Evolutionary conservation across 1,140 invertebrate genomes (phyloP), one percentile per base, ranked within the genome.

Genomic region (Octopus bimaculoides): DNA sequence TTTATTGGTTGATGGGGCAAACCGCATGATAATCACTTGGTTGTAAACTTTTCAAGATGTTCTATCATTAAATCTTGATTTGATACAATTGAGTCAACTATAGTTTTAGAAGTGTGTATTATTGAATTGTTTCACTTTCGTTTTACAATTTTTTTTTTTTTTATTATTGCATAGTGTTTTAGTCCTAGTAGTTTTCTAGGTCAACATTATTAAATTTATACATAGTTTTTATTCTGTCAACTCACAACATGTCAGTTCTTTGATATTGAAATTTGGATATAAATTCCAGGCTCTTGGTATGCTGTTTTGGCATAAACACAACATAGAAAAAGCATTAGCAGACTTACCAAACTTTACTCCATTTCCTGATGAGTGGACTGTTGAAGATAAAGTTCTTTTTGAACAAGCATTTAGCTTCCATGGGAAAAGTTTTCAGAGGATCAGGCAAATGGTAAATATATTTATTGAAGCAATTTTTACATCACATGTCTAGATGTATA

Each of bases 341-440:
- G 97, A 99, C 89, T 92, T 99, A 81, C 95, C 96, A 14, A 99
- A 99, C 91, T 99, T 98, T 87, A 98, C 96, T 79, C 97, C 97
- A 4, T 97, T 97, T 87, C 97, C 97, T 52, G 97, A 99, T 91
- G 97, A 99, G 87, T 99, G 97, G 97, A 97, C 97, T 17, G 95
- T 97, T 5, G 97, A 99, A 91, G 97, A 99, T 87, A 98, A 98
- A 92, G 96, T 98, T 75, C 90, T 98, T 26, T 99, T 99, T 92
- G 97, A 99, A 89, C 97, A 98, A 90, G 97, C 97, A 52, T 99
- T 98, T 89, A 96, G 97, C 87, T 99, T 98, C 89, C 96, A 99
- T 92, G 97, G 97, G 54, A 99, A 99, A 92, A 97, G 95, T 90
- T 99, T 99, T 91, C 96, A 98, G 89, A 93, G 96, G 88, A 99